Evolutionary conservation across 2,888 invertebrate species (phyloP), one percentile per base, ranked within the genome.

Genomic region (Ecliptopera silaceata): DNA sequence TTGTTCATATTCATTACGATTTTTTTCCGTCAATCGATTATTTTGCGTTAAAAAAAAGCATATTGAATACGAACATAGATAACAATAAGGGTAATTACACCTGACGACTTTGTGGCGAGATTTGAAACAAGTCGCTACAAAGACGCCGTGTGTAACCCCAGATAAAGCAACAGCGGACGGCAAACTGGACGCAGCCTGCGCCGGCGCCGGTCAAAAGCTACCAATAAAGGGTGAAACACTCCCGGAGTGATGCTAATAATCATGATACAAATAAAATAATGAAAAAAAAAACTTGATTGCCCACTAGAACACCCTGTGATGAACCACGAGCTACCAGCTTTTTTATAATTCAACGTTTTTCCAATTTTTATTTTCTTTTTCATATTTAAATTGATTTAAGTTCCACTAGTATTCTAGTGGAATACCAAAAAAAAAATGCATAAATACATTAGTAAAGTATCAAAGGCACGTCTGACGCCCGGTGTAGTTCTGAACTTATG

Each of bases 401-500:
- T 20, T 6, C 13, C 1, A 15, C n/a, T n/a, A 42, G 32, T n/a
- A 13, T 44, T 26, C n/a, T 12, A 26, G 8, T 11, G 18, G 42
- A 17, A 13, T 17, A 38, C 13, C 8, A 44, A 43, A 55, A 4
- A 65, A n/a, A 78, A 83, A 82, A 84, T 81, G 80, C 80, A 80
- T 79, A 84, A 83, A 85, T 82, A 81, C 76, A 79, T 80, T 77
- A 77, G 73, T 80, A 79, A 76, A 77, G 59, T 68, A 72, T 61
- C 57, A 69, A 77, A 83, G 84, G 85, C 84, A 78, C 84, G 83
- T 78, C 82, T 77, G 80, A 79, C 84, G 83, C 84, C 82, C 68
- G 80, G 52, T 81, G 79, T 80, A 81, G 76, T 80, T 73, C 76
- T 70, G 73, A 61, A 71, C 77, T 72, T 74, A 75, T 11, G 44